phyloP scores from a whole-genome alignment of 2,797 vertebrate species.

The Danio jaintianensis region DNA sequence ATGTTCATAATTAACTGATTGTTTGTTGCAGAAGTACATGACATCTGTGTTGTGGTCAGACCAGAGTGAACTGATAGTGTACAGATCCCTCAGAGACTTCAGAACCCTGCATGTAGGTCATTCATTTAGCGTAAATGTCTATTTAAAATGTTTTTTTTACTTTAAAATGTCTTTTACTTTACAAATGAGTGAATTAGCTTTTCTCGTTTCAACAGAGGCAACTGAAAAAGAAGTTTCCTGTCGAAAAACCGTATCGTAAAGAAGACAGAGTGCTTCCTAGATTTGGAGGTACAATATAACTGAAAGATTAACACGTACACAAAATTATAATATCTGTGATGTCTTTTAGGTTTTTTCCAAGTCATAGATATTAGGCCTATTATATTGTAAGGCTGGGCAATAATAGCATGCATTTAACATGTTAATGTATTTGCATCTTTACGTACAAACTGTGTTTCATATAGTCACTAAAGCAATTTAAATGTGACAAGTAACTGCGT shows the following conservation, averaged over 20 bases:
- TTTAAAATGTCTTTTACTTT: background rate
- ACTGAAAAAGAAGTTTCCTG: slow-evolving; percentile 74
- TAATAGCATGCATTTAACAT: background rate
- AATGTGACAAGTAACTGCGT: too few species aligned
- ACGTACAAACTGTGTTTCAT: background rate
- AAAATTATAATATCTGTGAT: too few species aligned
- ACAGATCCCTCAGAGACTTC: slow-evolving; percentile 78
- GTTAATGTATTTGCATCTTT: background rate
- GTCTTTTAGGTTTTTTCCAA: background rate
- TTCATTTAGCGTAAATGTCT: background rate
- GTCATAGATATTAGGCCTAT: background rate
- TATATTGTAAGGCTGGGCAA: background rate
- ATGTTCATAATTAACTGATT: background rate
- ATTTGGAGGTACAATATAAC: slow-evolving; percentile 71
- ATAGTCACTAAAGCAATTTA: background rate
- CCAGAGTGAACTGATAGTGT: slow-evolving; percentile 73
- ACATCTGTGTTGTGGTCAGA: slow-evolving; percentile 78
- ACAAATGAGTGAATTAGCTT: background rate
- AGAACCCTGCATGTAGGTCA: slow-evolving; percentile 76
- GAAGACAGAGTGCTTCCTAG: slow-evolving; percentile 73
- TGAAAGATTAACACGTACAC: too few species aligned
- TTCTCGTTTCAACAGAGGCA: slow-evolving; percentile 68
- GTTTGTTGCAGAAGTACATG: slow-evolving; percentile 74
- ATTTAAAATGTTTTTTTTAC: background rate
- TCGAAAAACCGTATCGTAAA: slow-evolving; percentile 59